Base-by-base conservation (phyloP, 2,888 invertebrate species). In the Miltochrista miniata region DNA sequence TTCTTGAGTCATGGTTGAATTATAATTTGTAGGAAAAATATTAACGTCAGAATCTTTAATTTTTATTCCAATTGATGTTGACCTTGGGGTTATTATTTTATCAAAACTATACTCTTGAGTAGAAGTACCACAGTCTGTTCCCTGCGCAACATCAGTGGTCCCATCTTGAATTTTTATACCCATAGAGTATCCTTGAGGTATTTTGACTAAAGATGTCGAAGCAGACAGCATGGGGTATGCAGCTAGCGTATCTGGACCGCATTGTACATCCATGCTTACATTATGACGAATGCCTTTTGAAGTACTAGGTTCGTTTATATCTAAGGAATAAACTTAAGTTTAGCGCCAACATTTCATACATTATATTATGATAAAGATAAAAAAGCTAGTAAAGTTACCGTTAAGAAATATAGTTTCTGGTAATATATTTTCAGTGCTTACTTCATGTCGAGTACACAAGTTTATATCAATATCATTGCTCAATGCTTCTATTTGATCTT, bases 271-370 rank as follows among this genome's bases (percentile, higher is more conserved):
- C 69, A 80, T 81, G 48, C 79, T 77, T 18, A 79, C 52, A 56
- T 57, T 65, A 18, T 85, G 87, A 24, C 87, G 83, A 50, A 90
- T 74, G 24, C 91, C 91, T 74, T 87, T 89, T n/a, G 91, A 91
- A 49, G 91, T 90, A 54, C 85, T 87, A 2, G 91, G 90, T 72
- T 90, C 90, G 56, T 90, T 82, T 54, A 90, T 79, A 76, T 90
- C 90, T 90, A 73, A 47, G 50, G n/a, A 31, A 52, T 13, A 49
- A 60, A 48, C 29, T 18, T 40, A 34, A 41, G n/a, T 31, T 34
- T 40, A 40, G 18, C n/a, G 14, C 13, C 1, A 34, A 39, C 39
- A 29, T 9, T 30, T n/a, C 8, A 15, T 15, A 39, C 18, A 24
- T n/a, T 10, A 11, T 11, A 35, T 30, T n/a, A 18, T n/a, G 7